These are phyloP conservation scores for Leptopilina boulardi DNA, from an alignment of 1,140 invertebrate genomes.

Conservation along the genomic window DNA sequence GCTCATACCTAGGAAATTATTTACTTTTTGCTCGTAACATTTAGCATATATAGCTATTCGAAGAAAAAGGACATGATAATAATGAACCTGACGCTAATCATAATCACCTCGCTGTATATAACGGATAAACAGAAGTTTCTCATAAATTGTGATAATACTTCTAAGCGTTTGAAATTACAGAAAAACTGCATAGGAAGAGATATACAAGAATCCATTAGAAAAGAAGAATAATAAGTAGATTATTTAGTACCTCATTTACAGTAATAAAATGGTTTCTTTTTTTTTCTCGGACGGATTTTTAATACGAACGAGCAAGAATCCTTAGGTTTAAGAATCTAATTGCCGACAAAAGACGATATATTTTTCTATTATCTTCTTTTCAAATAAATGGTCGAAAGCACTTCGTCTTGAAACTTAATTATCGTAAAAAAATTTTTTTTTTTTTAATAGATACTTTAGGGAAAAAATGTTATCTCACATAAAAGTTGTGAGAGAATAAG, in stretches of 20 bases:
- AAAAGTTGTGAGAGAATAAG: constrained; percentile 8
- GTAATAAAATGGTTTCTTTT: background rate
- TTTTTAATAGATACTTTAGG: background rate
- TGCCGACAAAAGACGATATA: too few species aligned
- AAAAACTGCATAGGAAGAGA: background rate
- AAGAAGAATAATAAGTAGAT: background rate
- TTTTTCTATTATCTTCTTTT: background rate
- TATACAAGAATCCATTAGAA: background rate
- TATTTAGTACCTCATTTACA: background rate
- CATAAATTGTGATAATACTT: background rate
- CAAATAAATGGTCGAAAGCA: background rate
- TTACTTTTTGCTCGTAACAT: background rate
- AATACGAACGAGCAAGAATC: too few species aligned
- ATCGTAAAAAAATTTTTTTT: background rate
- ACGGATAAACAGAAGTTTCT: background rate
- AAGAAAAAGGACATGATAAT: background rate
- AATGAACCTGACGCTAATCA: background rate
- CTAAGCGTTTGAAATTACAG: background rate
- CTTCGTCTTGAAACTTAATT: background rate
- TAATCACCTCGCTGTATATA: background rate
- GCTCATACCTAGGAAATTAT: background rate
- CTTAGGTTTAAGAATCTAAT: too few species aligned
- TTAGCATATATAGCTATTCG: background rate
- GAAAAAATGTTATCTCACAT: background rate
- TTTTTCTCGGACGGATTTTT: too few species aligned